Evolutionary conservation across 2,888 invertebrate species (phyloP).

Genomic region (Caenorhabditis macrosperma): DNA sequence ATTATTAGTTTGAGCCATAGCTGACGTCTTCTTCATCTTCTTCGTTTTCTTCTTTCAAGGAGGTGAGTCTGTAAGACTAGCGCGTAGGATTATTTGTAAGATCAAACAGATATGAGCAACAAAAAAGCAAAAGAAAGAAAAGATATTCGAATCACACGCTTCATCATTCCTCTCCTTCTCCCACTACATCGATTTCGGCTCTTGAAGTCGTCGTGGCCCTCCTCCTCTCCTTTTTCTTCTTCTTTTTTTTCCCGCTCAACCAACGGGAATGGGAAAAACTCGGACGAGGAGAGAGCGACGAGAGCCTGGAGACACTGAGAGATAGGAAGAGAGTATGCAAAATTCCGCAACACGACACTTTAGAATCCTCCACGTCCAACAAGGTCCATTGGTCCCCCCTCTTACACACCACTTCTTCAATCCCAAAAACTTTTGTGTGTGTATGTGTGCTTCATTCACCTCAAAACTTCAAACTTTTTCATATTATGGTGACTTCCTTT

Average conservation of each 20-base stretch:
- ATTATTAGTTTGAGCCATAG: background rate
- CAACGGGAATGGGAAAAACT: slow-evolving; percentile 35
- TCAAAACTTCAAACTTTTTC: slow-evolving; percentile 47
- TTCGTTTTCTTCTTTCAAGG: too few species aligned
- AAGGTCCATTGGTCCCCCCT: slow-evolving; percentile 50
- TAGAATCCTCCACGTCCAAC: slow-evolving; percentile 56
- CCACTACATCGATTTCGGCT: slow-evolving; percentile 41
- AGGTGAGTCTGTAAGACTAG: too few species aligned
- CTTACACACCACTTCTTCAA: slow-evolving; percentile 22
- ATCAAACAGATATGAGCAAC: too few species aligned
- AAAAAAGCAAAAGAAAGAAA: background rate
- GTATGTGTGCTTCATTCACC: slow-evolving; percentile 49
- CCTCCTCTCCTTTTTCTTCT: slow-evolving; percentile 23
- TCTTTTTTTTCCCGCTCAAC: slow-evolving; percentile 1
- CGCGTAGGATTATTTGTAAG: too few species aligned
- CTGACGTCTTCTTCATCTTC: too few species aligned
- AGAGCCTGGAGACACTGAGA: slow-evolving; percentile 36
- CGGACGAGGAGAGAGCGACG: slow-evolving; percentile 8
- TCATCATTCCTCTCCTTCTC: background rate
- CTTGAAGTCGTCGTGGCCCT: slow-evolving; percentile 35
- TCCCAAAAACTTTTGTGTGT: slow-evolving; percentile 50
- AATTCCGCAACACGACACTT: slow-evolving; percentile 60
- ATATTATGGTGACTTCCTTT: slow-evolving; percentile 47
- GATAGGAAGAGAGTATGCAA: slow-evolving; percentile 56
- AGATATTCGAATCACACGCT: slow-evolving; percentile 1